Evolutionary conservation across 2,113 vertebrate species (phyloP).

Genomic region (Pipra filicauda): DNA sequence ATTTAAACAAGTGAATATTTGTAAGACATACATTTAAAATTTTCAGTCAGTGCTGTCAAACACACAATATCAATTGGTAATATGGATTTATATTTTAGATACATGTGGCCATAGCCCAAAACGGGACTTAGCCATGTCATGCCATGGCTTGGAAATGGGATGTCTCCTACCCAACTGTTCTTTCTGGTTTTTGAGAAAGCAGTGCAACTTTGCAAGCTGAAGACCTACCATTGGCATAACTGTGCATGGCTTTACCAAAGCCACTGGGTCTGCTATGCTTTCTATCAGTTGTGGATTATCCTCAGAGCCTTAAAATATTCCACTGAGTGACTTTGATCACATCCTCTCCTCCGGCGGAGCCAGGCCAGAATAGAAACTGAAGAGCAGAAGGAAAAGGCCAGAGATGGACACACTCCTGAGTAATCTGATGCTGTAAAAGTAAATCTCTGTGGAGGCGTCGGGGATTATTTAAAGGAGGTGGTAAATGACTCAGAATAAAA

Average conservation of each 20-base stretch:
- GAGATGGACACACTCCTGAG: neutral
- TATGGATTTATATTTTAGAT: neutral
- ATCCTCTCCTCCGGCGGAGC: neutral
- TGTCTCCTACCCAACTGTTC: neutral
- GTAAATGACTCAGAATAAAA: constrained; percentile 58
- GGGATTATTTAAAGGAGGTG: constrained; percentile 49
- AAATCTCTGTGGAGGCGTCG: constrained; percentile 12
- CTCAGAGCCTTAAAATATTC: neutral
- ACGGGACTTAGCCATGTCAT: neutral
- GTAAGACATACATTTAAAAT: neutral
- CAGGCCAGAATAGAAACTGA: neutral
- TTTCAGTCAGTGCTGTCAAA: neutral
- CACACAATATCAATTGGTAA: neutral
- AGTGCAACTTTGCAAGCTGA: neutral
- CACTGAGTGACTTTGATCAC: neutral
- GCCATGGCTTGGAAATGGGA: neutral
- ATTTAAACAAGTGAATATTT: neutral
- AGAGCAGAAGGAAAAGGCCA: neutral
- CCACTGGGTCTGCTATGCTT: neutral
- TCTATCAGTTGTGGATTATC: neutral
- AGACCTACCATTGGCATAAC: neutral
- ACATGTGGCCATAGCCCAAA: neutral
- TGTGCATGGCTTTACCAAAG: neutral
- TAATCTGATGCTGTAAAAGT: neutral
- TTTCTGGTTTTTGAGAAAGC: neutral